Evolutionary conservation across 2,888 invertebrate species (phyloP).

Genomic region (Rhagonycha fulva): DNA sequence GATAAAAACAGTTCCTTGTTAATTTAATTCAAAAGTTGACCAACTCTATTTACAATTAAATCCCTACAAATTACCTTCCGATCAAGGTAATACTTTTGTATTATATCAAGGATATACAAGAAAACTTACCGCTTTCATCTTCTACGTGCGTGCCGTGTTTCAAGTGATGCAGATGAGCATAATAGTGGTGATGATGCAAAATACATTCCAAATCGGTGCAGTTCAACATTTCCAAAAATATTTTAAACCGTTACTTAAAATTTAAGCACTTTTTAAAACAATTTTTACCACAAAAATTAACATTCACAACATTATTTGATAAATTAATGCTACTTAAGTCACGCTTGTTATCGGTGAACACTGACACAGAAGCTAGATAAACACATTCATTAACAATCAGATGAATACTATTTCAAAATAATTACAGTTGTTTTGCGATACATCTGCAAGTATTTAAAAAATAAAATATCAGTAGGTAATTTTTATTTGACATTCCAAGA

Average conservation of each 20-base stretch:
- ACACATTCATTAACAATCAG: not conserved
- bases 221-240: slow-evolving; percentile 65
- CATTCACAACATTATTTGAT: not conserved
- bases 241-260: not conserved
- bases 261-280: not conserved
- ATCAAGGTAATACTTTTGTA: slow-evolving; percentile 18
- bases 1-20: not conserved
- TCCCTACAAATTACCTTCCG: slow-evolving; percentile 18
- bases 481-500: not conserved
- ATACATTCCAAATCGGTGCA: slow-evolving; percentile 80
- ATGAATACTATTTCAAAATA: not conserved
- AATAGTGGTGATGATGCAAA: slow-evolving; percentile 75
- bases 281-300: not conserved
- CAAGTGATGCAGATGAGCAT: slow-evolving; percentile 73
- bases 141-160: slow-evolving; percentile 66
- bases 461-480: not conserved
- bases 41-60: not conserved
- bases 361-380: not conserved
- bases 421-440: not conserved
- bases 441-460: not conserved
- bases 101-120: slow-evolving; percentile 7
- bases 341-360: not conserved
- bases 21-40: not conserved
- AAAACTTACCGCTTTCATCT: slow-evolving; percentile 63
- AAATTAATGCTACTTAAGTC: not conserved